Conservation (phyloP, 2,113 vertebrate species). For the Anolis carolinensis region DNA sequence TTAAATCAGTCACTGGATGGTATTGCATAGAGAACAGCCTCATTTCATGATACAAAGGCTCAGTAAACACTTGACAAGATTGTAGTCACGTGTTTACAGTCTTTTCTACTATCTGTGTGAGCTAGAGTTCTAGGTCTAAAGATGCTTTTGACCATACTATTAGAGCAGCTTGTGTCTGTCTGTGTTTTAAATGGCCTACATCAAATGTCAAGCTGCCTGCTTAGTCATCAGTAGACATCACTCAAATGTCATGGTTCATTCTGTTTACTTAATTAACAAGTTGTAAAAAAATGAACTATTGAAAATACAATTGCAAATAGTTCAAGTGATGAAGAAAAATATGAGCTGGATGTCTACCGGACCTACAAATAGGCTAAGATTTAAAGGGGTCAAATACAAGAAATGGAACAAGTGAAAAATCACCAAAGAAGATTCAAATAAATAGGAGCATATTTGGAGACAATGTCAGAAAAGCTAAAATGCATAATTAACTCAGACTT, state of each 20-base stretch:
- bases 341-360: no score
- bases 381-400: no score
- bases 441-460: no score
- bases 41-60: neutral
- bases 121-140: neutral
- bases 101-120: neutral
- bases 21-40: neutral
- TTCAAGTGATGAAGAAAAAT: no score
- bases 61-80: neutral
- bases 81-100: neutral
- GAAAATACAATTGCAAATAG: no score
- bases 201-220: neutral
- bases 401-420: no score
- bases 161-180: neutral
- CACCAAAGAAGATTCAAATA: no score
- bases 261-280: neutral
- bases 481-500: no score
- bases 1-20: neutral
- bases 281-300: neutral
- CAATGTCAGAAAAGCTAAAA: no score
- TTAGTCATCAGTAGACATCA: neutral
- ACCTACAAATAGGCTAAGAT: no score
- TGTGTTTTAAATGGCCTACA: neutral
- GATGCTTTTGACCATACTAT: neutral
- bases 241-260: neutral